phyloP scores from a whole-genome alignment of 2,113 vertebrate genomes.

The Oxygymnocypris stewartii region DNA sequence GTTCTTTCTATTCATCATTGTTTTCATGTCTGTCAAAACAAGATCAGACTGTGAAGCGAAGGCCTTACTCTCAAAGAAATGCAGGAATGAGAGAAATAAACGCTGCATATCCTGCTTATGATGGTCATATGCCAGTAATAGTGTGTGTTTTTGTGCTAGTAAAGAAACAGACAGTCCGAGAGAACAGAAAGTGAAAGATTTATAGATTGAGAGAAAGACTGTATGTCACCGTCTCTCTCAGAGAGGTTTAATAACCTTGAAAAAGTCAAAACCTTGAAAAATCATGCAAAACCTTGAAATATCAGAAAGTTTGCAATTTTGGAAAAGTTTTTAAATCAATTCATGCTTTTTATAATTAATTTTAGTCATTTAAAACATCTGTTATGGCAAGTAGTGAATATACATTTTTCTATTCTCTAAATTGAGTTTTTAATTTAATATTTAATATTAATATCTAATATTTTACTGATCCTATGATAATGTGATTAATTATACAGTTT shows the following conservation, averaged over 20 bases:
- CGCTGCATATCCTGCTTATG: slow-evolving; percentile 27
- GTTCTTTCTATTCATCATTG: background rate
- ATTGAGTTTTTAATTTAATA: background rate
- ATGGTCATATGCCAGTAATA: background rate
- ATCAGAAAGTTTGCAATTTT: background rate
- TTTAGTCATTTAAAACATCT: background rate
- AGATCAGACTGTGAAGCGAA: background rate
- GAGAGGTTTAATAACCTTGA: too few relatives aligned
- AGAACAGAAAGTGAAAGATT: background rate
- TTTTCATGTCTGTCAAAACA: slow-evolving; percentile 18
- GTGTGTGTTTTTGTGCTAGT: background rate
- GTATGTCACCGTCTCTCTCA: too few relatives aligned
- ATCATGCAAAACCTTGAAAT: background rate
- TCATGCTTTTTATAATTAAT: background rate
- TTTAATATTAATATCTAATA: background rate
- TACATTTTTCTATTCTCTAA: background rate
- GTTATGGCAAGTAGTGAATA: background rate
- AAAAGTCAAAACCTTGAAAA: too few relatives aligned
- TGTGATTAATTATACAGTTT: too few relatives aligned
- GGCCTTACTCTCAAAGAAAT: slow-evolving; percentile 18
- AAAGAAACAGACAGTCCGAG: slow-evolving; percentile 1
- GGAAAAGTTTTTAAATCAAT: background rate
- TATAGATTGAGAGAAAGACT: background rate
- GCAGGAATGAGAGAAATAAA: background rate
- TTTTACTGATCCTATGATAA: background rate